Base-by-base conservation (phyloP, 2,797 vertebrate species). In the Crocidura indochinensis region DNA sequence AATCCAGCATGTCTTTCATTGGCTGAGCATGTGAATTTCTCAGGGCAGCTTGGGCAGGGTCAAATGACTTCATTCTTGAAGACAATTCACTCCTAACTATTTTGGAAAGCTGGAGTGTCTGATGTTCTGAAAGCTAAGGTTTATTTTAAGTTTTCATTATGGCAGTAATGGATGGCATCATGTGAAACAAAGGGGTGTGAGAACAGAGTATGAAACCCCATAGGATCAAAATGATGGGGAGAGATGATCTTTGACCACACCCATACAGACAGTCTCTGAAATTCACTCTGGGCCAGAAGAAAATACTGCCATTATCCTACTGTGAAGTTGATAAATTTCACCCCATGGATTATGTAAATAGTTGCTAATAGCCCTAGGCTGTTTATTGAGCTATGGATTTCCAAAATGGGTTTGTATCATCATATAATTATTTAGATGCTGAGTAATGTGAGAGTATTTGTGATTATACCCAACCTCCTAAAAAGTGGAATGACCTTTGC, bases 71-170 rank as follows among this genome's bases (percentile, higher is more conserved):
- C 67, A 67, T 31, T 91, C 46, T 87, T 46, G n/a, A 91, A 79
- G 62, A 90, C 62, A 10, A 38, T 47, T 86, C 44, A 72, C 47
- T 83, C 20, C 22, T 4, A 81, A 15, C 80, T 74, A 83, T 76
- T 90, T 44, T 80, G 69, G 64, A 95, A 95, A 67, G 27, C 20
- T n/a, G 15, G 71, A 78, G 76, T 83, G 38, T 78, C 71, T 26
- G 22, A 60, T 87, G n/a, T 44, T 77, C 22, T 94, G 20, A 75
- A 93, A 85, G 62, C 67, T 29, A 90, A 87, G 24, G 19, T 15
- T 90, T 38, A 38, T 38, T 82, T 24, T 82, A 77, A 90, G 49
- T 27, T 53, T 51, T 78, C 73, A 38, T 79, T 47, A 2, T 1
- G 15, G 17, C 3, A 72, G 20, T 8, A 62, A 82, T 71, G 62